A percentile compares a stretch with the other conserved stretches of the same genome.
Evolutionary conservation across 2,113 vertebrate genomes (phyloP).

Genomic region (Thalassarche chlororhynchos): DNA sequence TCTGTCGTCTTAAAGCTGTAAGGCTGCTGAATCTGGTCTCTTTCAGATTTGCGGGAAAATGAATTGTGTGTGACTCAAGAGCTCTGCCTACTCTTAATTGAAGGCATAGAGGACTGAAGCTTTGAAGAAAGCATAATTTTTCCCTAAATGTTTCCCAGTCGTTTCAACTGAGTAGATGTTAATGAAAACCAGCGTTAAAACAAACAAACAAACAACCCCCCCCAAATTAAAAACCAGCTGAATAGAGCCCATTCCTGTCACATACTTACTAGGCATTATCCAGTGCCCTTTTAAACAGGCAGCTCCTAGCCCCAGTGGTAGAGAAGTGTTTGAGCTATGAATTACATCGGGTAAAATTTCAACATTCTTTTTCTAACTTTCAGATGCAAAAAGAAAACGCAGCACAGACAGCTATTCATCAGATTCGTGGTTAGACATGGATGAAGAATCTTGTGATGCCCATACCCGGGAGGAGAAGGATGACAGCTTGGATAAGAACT

Average conservation of each 20-base stretch:
- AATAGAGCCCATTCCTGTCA: constrained; percentile 27
- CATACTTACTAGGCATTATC: neutral
- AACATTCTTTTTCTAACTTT: neutral
- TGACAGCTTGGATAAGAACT: constrained; percentile 66
- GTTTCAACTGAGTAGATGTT: constrained; percentile 48
- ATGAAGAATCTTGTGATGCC: constrained; percentile 88
- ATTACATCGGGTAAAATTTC: neutral
- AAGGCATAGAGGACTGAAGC: constrained; percentile 41
- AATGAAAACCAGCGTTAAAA: constrained; percentile 61
- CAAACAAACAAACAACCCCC: neutral
- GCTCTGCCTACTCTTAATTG: constrained; percentile 54
- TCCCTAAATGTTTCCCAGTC: constrained; percentile 42
- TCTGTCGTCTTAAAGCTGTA: constrained; percentile 19
- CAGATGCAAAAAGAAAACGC: constrained; percentile 85
- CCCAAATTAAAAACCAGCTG: neutral
- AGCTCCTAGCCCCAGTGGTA: neutral
- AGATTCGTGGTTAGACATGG: constrained; percentile 90
- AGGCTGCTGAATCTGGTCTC: constrained; percentile 22
- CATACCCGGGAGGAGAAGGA: constrained; percentile 79
- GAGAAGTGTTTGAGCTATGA: neutral
- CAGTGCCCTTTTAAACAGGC: neutral
- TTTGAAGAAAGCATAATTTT: constrained; percentile 59
- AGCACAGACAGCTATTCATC: constrained; percentile 88
- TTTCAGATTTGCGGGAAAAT: constrained; percentile 44
- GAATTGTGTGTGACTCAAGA: constrained; percentile 57